phyloP scores from a whole-genome alignment of 2,888 invertebrate genomes.

The Cheilosia pagana region DNA sequence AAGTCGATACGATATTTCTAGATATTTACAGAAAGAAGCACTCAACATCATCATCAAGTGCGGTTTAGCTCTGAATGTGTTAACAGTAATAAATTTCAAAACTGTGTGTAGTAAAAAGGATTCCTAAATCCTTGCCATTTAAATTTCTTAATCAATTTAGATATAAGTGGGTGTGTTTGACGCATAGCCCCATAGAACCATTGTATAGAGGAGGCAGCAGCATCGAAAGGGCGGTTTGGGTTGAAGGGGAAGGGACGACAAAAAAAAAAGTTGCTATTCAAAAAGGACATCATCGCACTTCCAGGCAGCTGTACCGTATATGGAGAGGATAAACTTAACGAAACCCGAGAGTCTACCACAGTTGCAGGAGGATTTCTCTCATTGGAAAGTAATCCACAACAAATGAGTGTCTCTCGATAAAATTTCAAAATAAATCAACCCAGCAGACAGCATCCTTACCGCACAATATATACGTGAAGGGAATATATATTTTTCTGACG shows the following conservation, averaged over 20 bases:
- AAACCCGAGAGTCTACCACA: slow-evolving; percentile 44
- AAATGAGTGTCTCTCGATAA: slow-evolving; percentile 65
- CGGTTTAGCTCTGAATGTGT: slow-evolving; percentile 36
- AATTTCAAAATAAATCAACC: slow-evolving; percentile 72
- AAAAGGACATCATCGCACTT: slow-evolving; percentile 77
- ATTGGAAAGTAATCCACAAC: slow-evolving; percentile 73
- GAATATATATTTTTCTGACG: slow-evolving; percentile 45
- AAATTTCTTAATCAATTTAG: slow-evolving; percentile 58
- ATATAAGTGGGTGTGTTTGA: slow-evolving; percentile 79
- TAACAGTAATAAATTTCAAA: slow-evolving; percentile 18
- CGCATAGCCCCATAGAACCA: slow-evolving; percentile 76
- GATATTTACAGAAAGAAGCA: slow-evolving; percentile 30
- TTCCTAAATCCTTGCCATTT: slow-evolving; percentile 52
- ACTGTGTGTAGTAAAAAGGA: slow-evolving; percentile 38
- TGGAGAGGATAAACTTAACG: slow-evolving; percentile 76
- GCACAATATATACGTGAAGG: slow-evolving; percentile 45
- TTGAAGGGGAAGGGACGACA: slow-evolving; percentile 28
- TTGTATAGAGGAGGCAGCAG: slow-evolving; percentile 67
- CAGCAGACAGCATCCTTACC: slow-evolving; percentile 52
- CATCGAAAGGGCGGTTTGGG: slow-evolving; percentile 48
- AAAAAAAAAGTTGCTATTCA: slow-evolving; percentile 77
- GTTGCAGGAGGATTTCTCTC: slow-evolving; percentile 47
- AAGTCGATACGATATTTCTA: slow-evolving; percentile 34
- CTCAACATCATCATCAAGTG: slow-evolving; percentile 23
- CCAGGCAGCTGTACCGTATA: slow-evolving; percentile 73